Evolutionary conservation across 2,113 vertebrate species (phyloP).

Genomic region (Cyprinodon brontotheroides): DNA sequence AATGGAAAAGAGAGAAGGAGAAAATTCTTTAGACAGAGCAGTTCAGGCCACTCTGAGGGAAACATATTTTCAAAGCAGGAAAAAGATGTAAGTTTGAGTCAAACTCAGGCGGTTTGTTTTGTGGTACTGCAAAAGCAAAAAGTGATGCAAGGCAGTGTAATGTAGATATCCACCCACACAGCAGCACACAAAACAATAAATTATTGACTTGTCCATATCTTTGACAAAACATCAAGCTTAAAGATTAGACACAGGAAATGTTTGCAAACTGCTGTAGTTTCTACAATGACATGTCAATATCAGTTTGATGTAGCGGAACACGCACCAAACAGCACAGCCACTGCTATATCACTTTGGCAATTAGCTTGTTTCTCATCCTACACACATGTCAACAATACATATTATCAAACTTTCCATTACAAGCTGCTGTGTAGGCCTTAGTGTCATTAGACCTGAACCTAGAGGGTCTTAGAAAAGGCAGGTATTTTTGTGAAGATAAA

Average conservation of each 20-base stretch:
- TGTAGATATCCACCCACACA: neutral
- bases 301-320: slow-evolving; percentile 20
- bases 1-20: neutral
- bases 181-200: slow-evolving; percentile 4
- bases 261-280: slow-evolving; percentile 25
- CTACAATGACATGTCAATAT: slow-evolving; percentile 27
- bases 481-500: neutral
- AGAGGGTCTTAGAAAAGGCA: neutral
- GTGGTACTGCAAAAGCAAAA: slow-evolving; percentile 46
- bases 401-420: slow-evolving; percentile 22
- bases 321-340: slow-evolving; percentile 6
- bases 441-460: neutral
- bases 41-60: slow-evolving; percentile 28
- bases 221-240: slow-evolving; percentile 34
- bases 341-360: slow-evolving; percentile 3
- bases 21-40: slow-evolving; percentile 43
- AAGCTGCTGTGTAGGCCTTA: slow-evolving; percentile 7
- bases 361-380: neutral
- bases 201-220: slow-evolving; percentile 40
- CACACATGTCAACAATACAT: slow-evolving; percentile 22
- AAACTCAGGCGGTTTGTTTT: slow-evolving; percentile 50
- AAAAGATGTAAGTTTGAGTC: slow-evolving; percentile 41
- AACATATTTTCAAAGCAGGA: slow-evolving; percentile 32
- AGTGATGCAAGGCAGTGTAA: slow-evolving; percentile 69
- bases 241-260: slow-evolving; percentile 29